phyloP scores from a whole-genome alignment of 1,140 invertebrate species.

The Liolophura sinensis region DNA sequence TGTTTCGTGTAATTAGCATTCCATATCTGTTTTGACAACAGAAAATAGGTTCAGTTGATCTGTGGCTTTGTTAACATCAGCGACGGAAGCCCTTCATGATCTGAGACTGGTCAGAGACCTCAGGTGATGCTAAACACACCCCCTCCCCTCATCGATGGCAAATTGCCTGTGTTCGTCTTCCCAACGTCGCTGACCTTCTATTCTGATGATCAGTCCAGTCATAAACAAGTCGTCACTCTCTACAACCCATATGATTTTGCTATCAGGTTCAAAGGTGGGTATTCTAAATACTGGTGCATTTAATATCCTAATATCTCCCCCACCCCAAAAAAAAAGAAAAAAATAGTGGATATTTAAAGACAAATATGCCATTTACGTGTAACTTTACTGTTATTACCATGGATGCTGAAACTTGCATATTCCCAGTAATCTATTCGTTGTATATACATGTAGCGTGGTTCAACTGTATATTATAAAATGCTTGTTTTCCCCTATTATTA shows the following conservation, averaged over 20 bases:
- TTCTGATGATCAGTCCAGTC: slow-evolving; percentile 72
- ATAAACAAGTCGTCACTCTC: slow-evolving; percentile 82
- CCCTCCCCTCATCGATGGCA: slow-evolving; percentile 38
- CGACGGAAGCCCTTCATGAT: too few species aligned
- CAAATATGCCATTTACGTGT: not conserved
- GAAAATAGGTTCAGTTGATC: too few species aligned
- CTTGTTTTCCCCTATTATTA: not conserved
- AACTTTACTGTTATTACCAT: not conserved
- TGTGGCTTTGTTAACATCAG: too few species aligned
- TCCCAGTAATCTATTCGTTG: not conserved
- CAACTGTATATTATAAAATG: not conserved
- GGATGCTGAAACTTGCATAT: not conserved
- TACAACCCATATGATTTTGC: slow-evolving; percentile 89
- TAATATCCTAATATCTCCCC: too few species aligned
- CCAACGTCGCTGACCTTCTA: slow-evolving; percentile 78
- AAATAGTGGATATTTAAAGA: too few species aligned
- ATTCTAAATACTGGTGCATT: too few species aligned
- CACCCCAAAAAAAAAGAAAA: too few species aligned
- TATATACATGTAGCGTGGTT: not conserved
- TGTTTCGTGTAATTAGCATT: too few species aligned
- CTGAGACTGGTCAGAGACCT: not conserved
- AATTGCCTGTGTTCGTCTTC: slow-evolving; percentile 78
- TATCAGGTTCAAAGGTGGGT: slow-evolving; percentile 81
- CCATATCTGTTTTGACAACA: too few species aligned
- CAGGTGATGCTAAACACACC: slow-evolving; percentile 12